These are phyloP conservation scores for Halichoeres trimaculatus DNA, from an alignment of 2,113 vertebrate genomes.

Conservation along the genomic window DNA sequence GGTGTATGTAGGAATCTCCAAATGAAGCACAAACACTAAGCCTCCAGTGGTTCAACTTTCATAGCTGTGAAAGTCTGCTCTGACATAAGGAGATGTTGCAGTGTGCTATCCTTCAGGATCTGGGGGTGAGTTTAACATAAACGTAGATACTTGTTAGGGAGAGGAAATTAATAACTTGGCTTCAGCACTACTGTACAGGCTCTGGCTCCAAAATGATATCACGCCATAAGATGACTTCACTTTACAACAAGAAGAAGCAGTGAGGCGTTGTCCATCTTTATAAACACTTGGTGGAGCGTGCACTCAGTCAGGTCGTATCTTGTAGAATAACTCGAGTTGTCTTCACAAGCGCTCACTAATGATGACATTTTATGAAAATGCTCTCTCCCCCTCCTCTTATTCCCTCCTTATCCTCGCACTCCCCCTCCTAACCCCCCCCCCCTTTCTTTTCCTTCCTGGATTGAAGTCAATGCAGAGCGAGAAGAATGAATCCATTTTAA, in stretches of 20 bases:
- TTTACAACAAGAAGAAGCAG: neutral
- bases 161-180: neutral
- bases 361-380: conserved; percentile 12
- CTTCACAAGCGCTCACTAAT: conserved; percentile 13
- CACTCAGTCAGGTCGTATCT: neutral
- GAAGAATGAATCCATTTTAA: conserved; percentile 68
- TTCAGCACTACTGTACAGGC: neutral
- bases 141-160: no score
- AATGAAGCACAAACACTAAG: no score
- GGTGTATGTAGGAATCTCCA: no score
- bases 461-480: conserved; percentile 39
- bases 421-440: neutral
- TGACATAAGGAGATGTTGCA: no score
- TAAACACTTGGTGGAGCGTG: conserved; percentile 7
- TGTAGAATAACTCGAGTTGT: conserved; percentile 8
- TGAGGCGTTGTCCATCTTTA: neutral
- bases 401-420: neutral
- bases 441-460: neutral
- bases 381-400: conserved; percentile 1
- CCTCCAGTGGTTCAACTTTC: no score
- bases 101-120: no score
- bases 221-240: neutral
- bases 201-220: neutral
- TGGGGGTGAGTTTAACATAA: no score
- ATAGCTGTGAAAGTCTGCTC: no score